Percentiles rank a stretch among this genome's conserved stretches.
Evolutionary conservation across 1,140 invertebrate genomes (phyloP).

Genomic region (Magallana ariakensis): DNA sequence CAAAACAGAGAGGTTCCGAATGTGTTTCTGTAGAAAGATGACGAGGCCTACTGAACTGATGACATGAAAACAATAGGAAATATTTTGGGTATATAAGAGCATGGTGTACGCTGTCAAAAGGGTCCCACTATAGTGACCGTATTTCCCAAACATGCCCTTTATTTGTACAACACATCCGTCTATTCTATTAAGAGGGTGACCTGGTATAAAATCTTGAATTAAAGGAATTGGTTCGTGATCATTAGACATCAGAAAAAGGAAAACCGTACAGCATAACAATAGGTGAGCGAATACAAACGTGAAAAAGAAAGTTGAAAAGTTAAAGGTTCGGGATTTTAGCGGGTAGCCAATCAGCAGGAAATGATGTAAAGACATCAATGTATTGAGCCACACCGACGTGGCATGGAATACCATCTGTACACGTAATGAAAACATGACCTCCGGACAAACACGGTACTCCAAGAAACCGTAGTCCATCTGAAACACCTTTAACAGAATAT

Average conservation of each 20-base stretch:
- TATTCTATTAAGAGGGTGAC: not conserved
- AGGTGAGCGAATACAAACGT: not conserved
- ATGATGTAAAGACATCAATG: not conserved
- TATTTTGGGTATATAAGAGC: not conserved
- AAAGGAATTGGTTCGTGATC: not conserved
- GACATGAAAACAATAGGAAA: not conserved
- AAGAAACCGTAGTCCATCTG: not conserved
- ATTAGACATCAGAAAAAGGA: not conserved
- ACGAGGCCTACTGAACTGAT: not conserved
- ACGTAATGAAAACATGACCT: not conserved
- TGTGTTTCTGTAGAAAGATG: not conserved
- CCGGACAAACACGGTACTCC: not conserved
- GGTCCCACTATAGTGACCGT: too few relatives aligned
- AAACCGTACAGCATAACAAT: not conserved
- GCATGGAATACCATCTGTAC: not conserved
- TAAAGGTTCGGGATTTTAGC: not conserved
- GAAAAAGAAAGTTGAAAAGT: not conserved
- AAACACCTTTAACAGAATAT: not conserved
- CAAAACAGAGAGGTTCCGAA: not conserved
- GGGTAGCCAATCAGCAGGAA: not conserved
- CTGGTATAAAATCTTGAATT: not conserved
- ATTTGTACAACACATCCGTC: not conserved
- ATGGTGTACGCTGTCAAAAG: not conserved
- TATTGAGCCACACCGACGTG: not conserved
- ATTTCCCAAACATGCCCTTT: not conserved